Evolutionary conservation across 2,797 vertebrate genomes (phyloP), one percentile per base, ranked within the genome.

Genomic region (Decapterus maruadsi): DNA sequence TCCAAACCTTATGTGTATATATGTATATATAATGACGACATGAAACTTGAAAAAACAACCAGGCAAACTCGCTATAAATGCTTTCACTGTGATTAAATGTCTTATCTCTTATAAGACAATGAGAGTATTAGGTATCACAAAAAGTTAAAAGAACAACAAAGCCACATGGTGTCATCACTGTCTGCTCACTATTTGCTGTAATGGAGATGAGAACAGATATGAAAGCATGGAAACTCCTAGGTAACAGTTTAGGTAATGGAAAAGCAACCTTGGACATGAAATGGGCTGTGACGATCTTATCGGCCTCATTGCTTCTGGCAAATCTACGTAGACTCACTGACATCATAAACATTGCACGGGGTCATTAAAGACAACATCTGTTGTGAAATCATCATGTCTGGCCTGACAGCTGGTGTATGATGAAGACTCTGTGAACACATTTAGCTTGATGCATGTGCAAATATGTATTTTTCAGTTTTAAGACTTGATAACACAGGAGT

Each of bases 331-430:
- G 75, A 48, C 56, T 72, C n/a, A n/a, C 26, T 26, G 63, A 87
- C 68, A 80, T 85, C 72, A 78, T 78, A 77, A 85, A 86, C 71
- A 48, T 81, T 75, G 75, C 58, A 69, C 2, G 13, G 53, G 53
- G 62, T 78, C 68, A 74, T 84, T 78, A 54, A 16, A 64, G 50
- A 46, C 36, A 74, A 87, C 86, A 90, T 85, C 83, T 87, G 88
- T 66, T 63, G 54, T 59, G 53, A 73, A 80, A 60, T 36, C 43
- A 9, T 73, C 67, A 43, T 36, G 34, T 79, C 65, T 34, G 34
- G 38, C n/a, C 6, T 67, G 80, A 77, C 83, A 90, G 83, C 82
- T 76, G 69, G 34, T 50, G 62, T n/a, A 51, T 43, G 53, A 78
- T 68, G 69, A 82, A 43, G 22, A 68, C 56, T 61, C 36, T 31